These are phyloP conservation scores for Diarsia dahlii DNA, from an alignment of 2,888 invertebrate genomes.

Conservation along the genomic window DNA sequence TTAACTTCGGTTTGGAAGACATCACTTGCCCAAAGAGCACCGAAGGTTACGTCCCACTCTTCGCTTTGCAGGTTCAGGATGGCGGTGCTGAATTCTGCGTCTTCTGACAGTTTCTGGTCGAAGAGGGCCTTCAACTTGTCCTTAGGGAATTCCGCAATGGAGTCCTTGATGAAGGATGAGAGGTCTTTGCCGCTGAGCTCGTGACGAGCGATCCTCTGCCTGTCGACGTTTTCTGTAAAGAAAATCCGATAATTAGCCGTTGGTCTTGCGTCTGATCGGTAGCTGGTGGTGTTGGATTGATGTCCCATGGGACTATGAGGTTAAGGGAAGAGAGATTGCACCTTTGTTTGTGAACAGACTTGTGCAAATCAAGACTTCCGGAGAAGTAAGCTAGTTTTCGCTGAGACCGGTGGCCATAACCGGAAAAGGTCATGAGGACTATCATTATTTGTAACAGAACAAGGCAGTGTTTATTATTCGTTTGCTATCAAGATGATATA, in stretches of 20 bases:
- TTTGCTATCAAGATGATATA: too few species aligned
- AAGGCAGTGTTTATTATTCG: background rate
- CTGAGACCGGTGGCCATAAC: background rate
- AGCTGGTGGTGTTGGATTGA: background rate
- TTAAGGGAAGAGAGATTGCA: background rate
- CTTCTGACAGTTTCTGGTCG: conserved; percentile 79
- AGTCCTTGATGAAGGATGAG: conserved; percentile 75
- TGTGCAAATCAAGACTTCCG: background rate
- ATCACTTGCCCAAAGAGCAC: conserved; percentile 77
- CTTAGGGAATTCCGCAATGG: conserved; percentile 75
- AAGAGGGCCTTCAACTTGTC: conserved; percentile 79
- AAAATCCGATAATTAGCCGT: background rate
- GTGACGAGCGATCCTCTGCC: conserved; percentile 64
- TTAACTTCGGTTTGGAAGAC: conserved; percentile 77
- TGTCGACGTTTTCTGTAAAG: conserved; percentile 55
- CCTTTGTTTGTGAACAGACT: background rate
- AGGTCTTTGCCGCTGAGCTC: conserved; percentile 74
- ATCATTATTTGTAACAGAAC: background rate
- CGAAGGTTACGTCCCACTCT: conserved; percentile 76
- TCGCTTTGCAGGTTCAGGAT: conserved; percentile 80
- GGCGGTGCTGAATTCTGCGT: conserved; percentile 78
- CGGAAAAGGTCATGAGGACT: background rate
- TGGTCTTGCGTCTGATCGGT: background rate
- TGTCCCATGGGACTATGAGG: background rate
- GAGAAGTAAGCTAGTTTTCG: background rate